phyloP scores from a whole-genome alignment of 2,797 vertebrate species.

The Falco novaeseelandiae region DNA sequence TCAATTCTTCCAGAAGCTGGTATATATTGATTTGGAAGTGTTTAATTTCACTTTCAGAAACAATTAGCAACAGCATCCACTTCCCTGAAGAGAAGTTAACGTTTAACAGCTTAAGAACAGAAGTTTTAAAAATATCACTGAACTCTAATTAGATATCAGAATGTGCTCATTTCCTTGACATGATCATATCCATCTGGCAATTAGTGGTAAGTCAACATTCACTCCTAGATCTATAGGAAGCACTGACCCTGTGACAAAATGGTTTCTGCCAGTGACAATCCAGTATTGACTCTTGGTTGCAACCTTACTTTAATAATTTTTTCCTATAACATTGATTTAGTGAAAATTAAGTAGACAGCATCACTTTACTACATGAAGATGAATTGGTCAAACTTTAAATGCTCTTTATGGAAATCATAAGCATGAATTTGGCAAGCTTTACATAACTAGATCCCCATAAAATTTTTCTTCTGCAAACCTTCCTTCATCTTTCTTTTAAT shows the following conservation, averaged over 20 bases:
- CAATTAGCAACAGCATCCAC: constrained; percentile 22
- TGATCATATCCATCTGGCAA: background rate
- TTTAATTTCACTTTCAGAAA: constrained; percentile 38
- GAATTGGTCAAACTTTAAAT: background rate
- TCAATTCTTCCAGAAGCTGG: background rate
- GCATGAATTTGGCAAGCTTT: background rate
- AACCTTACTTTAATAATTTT: background rate
- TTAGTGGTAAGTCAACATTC: background rate
- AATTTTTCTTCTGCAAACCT: background rate
- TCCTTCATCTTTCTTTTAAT: background rate
- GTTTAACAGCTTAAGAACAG: background rate
- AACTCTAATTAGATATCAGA: background rate
- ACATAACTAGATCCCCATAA: background rate
- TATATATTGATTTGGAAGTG: background rate
- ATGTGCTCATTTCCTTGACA: background rate
- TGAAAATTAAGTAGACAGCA: background rate
- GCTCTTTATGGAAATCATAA: background rate
- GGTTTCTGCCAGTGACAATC: background rate
- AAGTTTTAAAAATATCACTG: background rate
- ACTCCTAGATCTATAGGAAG: background rate
- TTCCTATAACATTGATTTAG: background rate
- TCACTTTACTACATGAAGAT: background rate
- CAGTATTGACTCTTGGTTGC: background rate
- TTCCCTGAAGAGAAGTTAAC: background rate
- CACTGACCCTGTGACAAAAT: background rate